A percentile compares a stretch with the other conserved stretches of the same genome.
phyloP scores from a whole-genome alignment of 1,140 invertebrate genomes.

The Archegozetes longisetosus region DNA sequence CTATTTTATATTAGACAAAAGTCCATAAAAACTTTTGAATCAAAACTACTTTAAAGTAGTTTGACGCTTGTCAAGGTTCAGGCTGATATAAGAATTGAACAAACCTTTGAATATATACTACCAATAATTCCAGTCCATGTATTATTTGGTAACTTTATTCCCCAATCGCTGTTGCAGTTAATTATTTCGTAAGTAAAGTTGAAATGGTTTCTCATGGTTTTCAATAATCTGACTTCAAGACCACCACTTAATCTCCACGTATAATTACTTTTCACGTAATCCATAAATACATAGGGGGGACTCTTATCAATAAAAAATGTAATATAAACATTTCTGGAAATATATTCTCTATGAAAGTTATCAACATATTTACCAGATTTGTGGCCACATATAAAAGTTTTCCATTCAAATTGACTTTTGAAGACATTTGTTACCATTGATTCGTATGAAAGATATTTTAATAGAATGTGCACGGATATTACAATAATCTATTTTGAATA shows the following conservation, averaged over 20 bases:
- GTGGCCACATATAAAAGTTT: not conserved
- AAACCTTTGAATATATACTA: not conserved
- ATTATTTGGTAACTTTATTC: not conserved
- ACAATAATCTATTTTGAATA: no score
- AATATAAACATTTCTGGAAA: not conserved
- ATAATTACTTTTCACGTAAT: no score
- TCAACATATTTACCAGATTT: not conserved
- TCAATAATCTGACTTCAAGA: not conserved
- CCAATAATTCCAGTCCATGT: slow-evolving; percentile 9
- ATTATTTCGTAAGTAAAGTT: slow-evolving; percentile 6
- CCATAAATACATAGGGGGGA: not conserved
- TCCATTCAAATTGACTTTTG: not conserved
- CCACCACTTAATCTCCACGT: not conserved
- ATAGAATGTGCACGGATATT: no score
- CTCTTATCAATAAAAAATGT: not conserved
- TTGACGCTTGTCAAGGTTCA: no score
- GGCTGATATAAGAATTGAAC: not conserved
- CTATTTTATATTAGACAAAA: no score
- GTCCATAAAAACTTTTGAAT: no score
- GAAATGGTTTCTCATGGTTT: not conserved
- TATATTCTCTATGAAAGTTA: not conserved
- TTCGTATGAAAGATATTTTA: no score
- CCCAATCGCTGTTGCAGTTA: slow-evolving; percentile 2
- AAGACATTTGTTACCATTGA: no score
- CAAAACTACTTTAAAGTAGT: no score